Evolutionary conservation across 2,888 invertebrate species (phyloP).

Genomic region (Azorinus chamasolen): DNA sequence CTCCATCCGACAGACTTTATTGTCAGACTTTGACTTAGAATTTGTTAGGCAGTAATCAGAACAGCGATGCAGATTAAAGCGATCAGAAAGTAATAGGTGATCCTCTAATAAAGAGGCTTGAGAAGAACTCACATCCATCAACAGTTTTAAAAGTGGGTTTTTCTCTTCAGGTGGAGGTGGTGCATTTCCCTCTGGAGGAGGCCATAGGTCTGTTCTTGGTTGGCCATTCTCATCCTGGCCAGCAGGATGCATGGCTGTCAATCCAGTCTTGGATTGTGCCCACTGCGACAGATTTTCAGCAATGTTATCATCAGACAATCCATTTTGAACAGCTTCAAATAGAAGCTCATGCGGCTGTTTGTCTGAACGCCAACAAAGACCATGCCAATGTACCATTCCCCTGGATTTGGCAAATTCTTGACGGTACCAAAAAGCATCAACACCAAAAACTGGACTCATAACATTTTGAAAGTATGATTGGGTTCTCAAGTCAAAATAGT

Average conservation of each 20-base stretch:
- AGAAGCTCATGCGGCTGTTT: slow-evolving; percentile 60
- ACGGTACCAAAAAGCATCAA: slow-evolving; percentile 67
- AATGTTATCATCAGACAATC: slow-evolving; percentile 45
- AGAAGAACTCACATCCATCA: slow-evolving; percentile 63
- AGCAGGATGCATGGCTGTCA: slow-evolving; percentile 60
- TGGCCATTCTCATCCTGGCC: slow-evolving; percentile 46
- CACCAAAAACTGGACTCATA: slow-evolving; percentile 68
- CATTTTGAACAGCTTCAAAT: slow-evolving; percentile 40
- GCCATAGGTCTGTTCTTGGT: slow-evolving; percentile 65
- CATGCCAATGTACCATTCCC: slow-evolving; percentile 66
- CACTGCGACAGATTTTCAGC: slow-evolving; percentile 43
- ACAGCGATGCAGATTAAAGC: slow-evolving; percentile 62
- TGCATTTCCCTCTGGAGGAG: slow-evolving; percentile 68
- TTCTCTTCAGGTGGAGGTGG: slow-evolving; percentile 59
- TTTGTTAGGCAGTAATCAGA: slow-evolving; percentile 65
- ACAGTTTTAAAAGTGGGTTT: slow-evolving; percentile 64
- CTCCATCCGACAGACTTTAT: too few relatives aligned
- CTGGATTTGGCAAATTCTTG: slow-evolving; percentile 69
- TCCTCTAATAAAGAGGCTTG: slow-evolving; percentile 64
- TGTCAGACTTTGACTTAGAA: slow-evolving; percentile 47
- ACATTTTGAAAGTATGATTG: slow-evolving; percentile 63
- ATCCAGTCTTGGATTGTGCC: slow-evolving; percentile 50
- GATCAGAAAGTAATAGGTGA: slow-evolving; percentile 43
- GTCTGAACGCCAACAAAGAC: too few relatives aligned
- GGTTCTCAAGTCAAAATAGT: slow-evolving; percentile 31